Evolutionary conservation across 2,113 vertebrate genomes (phyloP), one percentile per base, ranked within the genome.

Genomic region (Tauraco erythrolophus): DNA sequence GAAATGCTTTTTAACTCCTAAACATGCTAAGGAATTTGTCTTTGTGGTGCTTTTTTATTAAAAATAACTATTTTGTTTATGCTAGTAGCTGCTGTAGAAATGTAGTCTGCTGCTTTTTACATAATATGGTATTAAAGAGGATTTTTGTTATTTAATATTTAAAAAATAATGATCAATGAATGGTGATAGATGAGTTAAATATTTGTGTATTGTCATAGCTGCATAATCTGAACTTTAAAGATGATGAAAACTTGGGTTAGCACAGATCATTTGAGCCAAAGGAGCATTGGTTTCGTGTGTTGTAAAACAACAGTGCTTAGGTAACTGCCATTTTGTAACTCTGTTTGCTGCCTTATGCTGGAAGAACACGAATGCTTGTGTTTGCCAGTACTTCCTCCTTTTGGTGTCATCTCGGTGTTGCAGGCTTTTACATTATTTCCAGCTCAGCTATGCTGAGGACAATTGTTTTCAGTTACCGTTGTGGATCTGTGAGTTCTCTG

Each of bases 71-170:
- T 37, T 22, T 77, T 80, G 22, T 6, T 84, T 70, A 56, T 87
- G 54, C 50, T 4, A 43, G 56, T 11, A 50, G 57, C 46, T 75
- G 60, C 31, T 81, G 14, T 54, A 53, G 39, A 72, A 62, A 58
- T 31, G 51, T n/a, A 66, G 57, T 58, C 37, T 90, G 61, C 33
- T 66, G 74, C 17, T 75, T 84, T 92, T 89, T 33, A 56, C 8
- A 5, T 62, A 41, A 9, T 46, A 27, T 1, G 23, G 9, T 0
- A 0, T 75, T 58, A 62, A 45, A 35, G 12, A 4, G 23, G 31
- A n/a, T 6, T 86, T 92, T 43, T 35, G 8, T 19, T 57, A 66
- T 41, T 86, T 62, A 81, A 19, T 50, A 16, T 28, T 74, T 89
- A 28, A 81, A 74, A 92, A 66, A 45, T 23, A 35, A 25, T 21